phyloP scores from a whole-genome alignment of 2,888 invertebrate genomes.

The Tillus elongatus region DNA sequence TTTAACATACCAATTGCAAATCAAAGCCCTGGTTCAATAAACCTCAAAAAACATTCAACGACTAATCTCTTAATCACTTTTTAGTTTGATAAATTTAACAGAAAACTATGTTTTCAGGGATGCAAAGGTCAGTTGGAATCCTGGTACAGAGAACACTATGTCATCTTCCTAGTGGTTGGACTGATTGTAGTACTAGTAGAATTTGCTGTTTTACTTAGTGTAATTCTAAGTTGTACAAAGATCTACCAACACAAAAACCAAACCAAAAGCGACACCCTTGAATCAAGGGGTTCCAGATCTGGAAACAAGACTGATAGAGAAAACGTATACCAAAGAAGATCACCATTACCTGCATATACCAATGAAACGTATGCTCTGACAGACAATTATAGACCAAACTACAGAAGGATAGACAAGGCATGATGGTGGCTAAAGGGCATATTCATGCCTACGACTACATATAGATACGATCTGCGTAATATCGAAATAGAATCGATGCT shows the following conservation, averaged over 20 bases:
- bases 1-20: too few species aligned
- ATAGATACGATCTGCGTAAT: conserved; percentile 41
- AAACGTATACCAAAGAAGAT: conserved; percentile 18
- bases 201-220: conserved; percentile 60
- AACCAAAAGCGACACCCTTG: conserved; percentile 24
- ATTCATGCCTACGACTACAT: conserved; percentile 26
- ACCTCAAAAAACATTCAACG: too few species aligned
- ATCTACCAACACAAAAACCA: conserved; percentile 48
- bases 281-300: conserved; percentile 20
- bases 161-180: conserved; percentile 56
- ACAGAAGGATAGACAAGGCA: conserved; percentile 35
- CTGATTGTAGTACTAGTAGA: conserved; percentile 63
- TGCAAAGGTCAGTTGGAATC: conserved; percentile 60
- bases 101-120: conserved; percentile 57
- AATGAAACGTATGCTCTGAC: conserved; percentile 38
- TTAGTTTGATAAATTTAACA: too few species aligned
- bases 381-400: conserved; percentile 37
- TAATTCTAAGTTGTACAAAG: conserved; percentile 61
- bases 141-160: conserved; percentile 70
- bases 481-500: conserved; percentile 53
- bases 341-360: conserved; percentile 32
- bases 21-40: too few species aligned
- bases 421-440: conserved; percentile 37
- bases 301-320: conserved; percentile 15
- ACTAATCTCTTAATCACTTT: too few species aligned